Percentiles rank a stretch among this genome's conserved stretches.
These are phyloP conservation scores for Campylomormyrus tamandua DNA, from an alignment of 2,113 vertebrate species.

Conservation along the genomic window DNA sequence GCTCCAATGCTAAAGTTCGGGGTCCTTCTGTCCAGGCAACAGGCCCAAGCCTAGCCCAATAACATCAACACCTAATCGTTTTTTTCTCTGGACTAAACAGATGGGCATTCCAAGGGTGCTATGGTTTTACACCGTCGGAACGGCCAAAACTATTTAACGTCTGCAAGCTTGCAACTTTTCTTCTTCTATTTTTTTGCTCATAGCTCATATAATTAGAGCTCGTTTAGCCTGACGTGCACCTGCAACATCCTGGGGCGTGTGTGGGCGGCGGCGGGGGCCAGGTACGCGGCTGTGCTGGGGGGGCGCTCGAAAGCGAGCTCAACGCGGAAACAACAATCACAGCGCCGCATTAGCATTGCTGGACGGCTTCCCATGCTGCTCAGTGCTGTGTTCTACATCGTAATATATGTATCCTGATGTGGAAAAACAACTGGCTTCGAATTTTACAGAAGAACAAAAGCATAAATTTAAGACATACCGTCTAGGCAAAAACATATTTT, in stretches of 20 bases:
- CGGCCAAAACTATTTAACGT: background rate
- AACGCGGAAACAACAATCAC: background rate
- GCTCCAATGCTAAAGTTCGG: background rate
- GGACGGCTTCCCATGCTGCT: background rate
- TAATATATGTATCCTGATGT: background rate
- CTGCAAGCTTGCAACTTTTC: background rate
- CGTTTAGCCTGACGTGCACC: background rate
- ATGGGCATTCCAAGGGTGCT: background rate
- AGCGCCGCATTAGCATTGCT: background rate
- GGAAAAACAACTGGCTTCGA: background rate
- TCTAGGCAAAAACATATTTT: background rate
- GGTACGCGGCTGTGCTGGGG: background rate
- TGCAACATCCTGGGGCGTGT: background rate
- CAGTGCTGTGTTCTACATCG: background rate
- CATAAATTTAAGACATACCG: background rate
- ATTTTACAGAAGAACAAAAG: slow-evolving; percentile 14
- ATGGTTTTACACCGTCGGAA: background rate
- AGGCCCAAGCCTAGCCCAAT: background rate
- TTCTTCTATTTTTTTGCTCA: background rate
- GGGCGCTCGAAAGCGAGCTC: background rate
- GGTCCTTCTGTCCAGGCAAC: background rate
- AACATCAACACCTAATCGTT: background rate
- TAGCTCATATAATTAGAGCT: background rate
- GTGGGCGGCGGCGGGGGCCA: background rate
- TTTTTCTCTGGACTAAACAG: background rate